Evolutionary conservation across 2,113 vertebrate species (phyloP).

Genomic region (Chamaetylas fuelleborni): DNA sequence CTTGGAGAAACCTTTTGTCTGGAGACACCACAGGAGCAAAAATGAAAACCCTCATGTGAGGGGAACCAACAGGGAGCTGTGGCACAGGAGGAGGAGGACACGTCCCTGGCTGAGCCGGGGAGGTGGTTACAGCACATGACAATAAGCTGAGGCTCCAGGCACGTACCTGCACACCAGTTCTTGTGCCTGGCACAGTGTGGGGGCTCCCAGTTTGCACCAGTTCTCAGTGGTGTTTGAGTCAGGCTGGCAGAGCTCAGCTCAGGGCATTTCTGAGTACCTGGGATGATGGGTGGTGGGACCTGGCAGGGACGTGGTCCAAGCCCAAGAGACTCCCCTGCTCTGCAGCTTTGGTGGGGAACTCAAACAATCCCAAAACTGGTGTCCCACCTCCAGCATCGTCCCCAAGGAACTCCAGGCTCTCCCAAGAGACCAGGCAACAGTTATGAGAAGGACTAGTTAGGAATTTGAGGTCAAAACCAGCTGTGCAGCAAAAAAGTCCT

Average conservation of each 20-base stretch:
- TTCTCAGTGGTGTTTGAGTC: neutral
- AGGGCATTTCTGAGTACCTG: neutral
- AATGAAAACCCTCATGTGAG: neutral
- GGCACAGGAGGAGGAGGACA: constrained; percentile 46
- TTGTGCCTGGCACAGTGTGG: fast-evolving
- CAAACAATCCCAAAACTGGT: neutral
- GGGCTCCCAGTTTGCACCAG: neutral
- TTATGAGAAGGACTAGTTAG: neutral
- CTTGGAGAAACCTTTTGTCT: neutral
- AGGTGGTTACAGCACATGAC: neutral
- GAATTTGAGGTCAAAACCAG: neutral
- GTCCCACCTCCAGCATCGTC: fast-evolving
- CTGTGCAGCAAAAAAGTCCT: neutral
- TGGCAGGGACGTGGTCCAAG: fast-evolving
- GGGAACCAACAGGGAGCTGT: constrained; percentile 33
- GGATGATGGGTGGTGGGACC: neutral
- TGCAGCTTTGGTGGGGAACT: neutral
- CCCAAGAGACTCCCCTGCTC: fast-evolving
- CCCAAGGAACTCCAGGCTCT: neutral
- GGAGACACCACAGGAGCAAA: constrained; percentile 31
- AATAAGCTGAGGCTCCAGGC: neutral
- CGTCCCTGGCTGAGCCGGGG: constrained; percentile 20
- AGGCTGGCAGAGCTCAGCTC: neutral
- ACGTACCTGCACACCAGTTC: neutral
- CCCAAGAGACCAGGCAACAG: neutral